phyloP scores from a whole-genome alignment of 2,888 invertebrate genomes.

The Eilema sororculum region DNA sequence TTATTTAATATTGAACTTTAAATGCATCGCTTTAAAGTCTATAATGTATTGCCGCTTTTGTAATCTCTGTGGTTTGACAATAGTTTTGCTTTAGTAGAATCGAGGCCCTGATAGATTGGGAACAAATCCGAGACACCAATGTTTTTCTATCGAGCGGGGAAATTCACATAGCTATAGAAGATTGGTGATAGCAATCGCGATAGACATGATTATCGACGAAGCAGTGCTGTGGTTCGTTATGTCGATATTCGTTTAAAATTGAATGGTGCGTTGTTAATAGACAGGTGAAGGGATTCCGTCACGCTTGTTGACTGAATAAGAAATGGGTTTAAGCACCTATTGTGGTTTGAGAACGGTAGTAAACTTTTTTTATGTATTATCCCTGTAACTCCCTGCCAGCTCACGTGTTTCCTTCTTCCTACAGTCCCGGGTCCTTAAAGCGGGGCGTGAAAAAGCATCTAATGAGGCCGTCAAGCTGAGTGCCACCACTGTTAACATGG shows the following conservation, averaged over 20 bases:
- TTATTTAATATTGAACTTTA: no score
- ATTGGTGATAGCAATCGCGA: slow-evolving; percentile 75
- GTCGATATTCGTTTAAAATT: slow-evolving; percentile 38
- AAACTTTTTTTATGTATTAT: neutral
- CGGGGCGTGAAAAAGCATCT: no score
- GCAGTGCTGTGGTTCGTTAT: slow-evolving; percentile 51
- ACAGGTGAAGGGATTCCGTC: slow-evolving; percentile 11
- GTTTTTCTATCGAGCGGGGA: slow-evolving; percentile 57
- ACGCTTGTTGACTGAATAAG: slow-evolving; percentile 16
- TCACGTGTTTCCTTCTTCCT: no score
- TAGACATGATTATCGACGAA: slow-evolving; percentile 68
- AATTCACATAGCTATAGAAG: slow-evolving; percentile 68
- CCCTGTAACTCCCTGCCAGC: no score
- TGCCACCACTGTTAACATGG: no score
- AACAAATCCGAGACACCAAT: neutral
- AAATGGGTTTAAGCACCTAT: slow-evolving; percentile 11
- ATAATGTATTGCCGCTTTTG: no score
- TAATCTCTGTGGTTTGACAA: no score
- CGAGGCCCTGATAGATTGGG: neutral
- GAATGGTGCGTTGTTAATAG: slow-evolving; percentile 20
- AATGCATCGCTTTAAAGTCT: no score
- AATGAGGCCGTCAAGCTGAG: no score
- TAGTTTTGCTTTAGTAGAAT: no score
- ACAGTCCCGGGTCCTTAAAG: no score
- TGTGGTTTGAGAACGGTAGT: slow-evolving; percentile 4